These are phyloP conservation scores for Malurus cyaneus DNA, from an alignment of 2,113 vertebrate genomes.

Conservation along the genomic window DNA sequence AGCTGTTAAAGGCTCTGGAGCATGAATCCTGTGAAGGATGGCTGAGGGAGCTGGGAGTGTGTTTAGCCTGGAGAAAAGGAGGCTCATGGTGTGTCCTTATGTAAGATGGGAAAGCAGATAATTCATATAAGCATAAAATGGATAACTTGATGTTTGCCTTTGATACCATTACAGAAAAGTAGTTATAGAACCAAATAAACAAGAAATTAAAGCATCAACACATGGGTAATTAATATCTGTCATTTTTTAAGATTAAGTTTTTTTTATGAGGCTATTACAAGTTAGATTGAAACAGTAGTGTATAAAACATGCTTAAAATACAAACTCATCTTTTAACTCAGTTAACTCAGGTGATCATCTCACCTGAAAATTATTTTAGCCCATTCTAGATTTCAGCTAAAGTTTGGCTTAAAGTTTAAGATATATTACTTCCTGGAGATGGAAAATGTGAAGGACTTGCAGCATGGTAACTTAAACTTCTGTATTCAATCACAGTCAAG, in stretches of 20 bases:
- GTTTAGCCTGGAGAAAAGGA: neutral
- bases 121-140: neutral
- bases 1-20: neutral
- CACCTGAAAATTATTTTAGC: neutral
- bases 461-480: neutral
- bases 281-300: neutral
- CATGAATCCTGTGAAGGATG: accelerated
- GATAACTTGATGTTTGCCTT: neutral
- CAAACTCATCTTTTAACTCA: neutral
- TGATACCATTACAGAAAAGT: neutral
- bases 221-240: neutral
- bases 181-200: neutral
- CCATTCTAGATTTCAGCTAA: neutral
- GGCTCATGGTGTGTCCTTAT: neutral
- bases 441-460: neutral
- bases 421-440: neutral
- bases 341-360: neutral
- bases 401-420: neutral
- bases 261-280: neutral
- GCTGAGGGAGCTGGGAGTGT: neutral
- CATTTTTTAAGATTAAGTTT: neutral
- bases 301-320: neutral
- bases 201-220: neutral
- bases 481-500: neutral
- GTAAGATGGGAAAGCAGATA: neutral